These are phyloP conservation scores for Caenorhabditis sp. DNA, from an alignment of 2,888 invertebrate species.

Conservation along the genomic window DNA sequence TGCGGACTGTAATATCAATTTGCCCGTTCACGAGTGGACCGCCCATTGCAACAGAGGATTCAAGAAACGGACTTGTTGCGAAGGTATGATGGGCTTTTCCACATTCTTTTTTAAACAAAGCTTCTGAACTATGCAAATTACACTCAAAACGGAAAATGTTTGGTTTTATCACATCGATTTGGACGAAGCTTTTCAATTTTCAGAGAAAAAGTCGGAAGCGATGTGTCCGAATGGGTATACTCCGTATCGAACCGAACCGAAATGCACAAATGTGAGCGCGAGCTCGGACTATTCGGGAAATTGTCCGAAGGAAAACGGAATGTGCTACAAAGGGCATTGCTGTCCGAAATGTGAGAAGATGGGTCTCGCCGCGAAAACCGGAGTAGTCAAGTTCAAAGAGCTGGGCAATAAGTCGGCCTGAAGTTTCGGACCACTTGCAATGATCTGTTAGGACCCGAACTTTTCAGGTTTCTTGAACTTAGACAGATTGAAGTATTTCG, in stretches of 20 bases:
- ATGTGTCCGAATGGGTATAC: conserved; percentile 19
- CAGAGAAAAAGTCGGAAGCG: neutral
- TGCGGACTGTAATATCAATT: conserved; percentile 8
- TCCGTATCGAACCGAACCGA: conserved; percentile 5
- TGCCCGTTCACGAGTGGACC: conserved; percentile 2
- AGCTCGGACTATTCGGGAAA: neutral
- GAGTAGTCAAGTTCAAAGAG: no score
- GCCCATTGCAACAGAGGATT: neutral
- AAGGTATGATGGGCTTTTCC: conserved; percentile 5
- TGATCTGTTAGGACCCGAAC: no score
- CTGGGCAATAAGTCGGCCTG: no score
- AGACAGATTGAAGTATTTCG: neutral
- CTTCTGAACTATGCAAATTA: neutral
- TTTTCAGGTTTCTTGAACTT: neutral
- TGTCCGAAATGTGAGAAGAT: conserved; percentile 21
- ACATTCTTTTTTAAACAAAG: no score
- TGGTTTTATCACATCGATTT: no score
- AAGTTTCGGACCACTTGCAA: no score
- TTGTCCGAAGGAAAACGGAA: conserved; percentile 10
- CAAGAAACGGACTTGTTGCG: neutral
- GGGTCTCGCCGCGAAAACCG: no score
- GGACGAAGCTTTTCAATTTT: no score
- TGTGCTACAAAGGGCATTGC: conserved; percentile 23
- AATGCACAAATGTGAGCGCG: neutral
- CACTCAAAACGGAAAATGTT: no score